Evolutionary conservation across 2,888 invertebrate genomes (phyloP).

Genomic region (Tillus elongatus): DNA sequence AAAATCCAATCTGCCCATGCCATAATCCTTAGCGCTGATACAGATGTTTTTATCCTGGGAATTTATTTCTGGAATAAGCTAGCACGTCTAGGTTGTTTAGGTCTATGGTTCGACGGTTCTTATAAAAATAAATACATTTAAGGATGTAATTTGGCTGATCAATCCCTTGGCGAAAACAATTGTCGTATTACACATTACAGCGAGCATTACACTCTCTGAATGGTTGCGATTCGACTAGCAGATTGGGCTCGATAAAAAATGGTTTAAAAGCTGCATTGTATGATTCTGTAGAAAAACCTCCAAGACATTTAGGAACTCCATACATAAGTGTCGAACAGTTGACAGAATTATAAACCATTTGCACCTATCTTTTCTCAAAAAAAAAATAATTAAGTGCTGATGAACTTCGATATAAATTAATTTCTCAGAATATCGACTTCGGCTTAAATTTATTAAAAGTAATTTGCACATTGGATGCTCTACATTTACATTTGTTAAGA

Average conservation of each 20-base stretch:
- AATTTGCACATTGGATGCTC: constrained; percentile 23
- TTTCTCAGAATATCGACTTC: constrained; percentile 22
- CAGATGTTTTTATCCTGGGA: constrained; percentile 21
- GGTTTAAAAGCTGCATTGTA: constrained; percentile 19
- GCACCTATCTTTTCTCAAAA: constrained; percentile 20
- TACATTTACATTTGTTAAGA: constrained; percentile 23
- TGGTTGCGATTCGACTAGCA: constrained; percentile 20
- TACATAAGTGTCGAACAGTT: constrained; percentile 21
- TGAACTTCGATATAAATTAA: constrained; percentile 19
- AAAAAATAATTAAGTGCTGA: constrained; percentile 21
- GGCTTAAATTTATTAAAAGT: constrained; percentile 20
- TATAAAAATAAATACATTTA: constrained; percentile 17
- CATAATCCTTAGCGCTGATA: constrained; percentile 22
- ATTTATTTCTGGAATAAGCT: constrained; percentile 23
- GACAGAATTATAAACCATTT: constrained; percentile 18
- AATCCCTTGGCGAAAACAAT: constrained; percentile 22
- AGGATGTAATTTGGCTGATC: constrained; percentile 25
- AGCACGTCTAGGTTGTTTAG: constrained; percentile 16
- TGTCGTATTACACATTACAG: constrained; percentile 24
- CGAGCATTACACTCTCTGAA: constrained; percentile 25
- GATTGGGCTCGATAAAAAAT: constrained; percentile 16
- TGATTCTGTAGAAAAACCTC: constrained; percentile 22
- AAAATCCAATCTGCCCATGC: constrained; percentile 18
- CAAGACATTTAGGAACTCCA: constrained; percentile 18
- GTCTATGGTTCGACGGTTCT: constrained; percentile 16